These are phyloP conservation scores for Babyrousa celebensis DNA, from an alignment of 2,797 vertebrate species.

Conservation along the genomic window DNA sequence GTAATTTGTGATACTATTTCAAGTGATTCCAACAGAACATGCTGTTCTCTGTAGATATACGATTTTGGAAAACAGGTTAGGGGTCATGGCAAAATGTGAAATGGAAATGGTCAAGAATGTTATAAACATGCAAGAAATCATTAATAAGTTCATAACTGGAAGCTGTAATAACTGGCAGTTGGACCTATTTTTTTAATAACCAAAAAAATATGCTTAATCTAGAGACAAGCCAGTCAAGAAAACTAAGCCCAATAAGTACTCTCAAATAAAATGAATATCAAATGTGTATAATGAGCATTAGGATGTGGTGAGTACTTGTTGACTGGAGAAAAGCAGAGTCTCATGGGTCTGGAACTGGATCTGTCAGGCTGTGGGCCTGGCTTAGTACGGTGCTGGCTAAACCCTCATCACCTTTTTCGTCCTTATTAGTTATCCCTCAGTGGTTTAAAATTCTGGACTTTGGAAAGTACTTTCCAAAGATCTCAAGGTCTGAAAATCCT, in stretches of 20 bases:
- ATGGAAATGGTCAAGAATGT: conserved; percentile 79
- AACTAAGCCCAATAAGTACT: conserved; percentile 34
- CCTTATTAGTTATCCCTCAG: conserved; percentile 60
- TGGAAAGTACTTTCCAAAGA: conserved; percentile 67
- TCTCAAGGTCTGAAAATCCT: conserved; percentile 71
- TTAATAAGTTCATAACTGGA: conserved; percentile 74
- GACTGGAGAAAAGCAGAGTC: background rate
- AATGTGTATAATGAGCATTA: conserved; percentile 21
- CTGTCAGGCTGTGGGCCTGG: background rate
- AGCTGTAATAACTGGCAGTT: conserved; percentile 59
- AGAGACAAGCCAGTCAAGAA: conserved; percentile 29
- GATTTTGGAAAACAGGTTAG: conserved; percentile 76
- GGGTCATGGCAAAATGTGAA: conserved; percentile 79
- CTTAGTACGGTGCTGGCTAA: conserved; percentile 47
- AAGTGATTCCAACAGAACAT: conserved; percentile 66
- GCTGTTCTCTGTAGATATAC: conserved; percentile 75
- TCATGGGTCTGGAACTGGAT: conserved; percentile 16
- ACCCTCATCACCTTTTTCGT: background rate
- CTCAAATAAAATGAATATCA: conserved; percentile 58
- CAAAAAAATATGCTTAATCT: background rate
- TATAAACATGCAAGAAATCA: conserved; percentile 68
- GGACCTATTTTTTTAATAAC: conserved; percentile 18
- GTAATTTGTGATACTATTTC: conserved; percentile 81
- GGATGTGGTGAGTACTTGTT: conserved; percentile 14
- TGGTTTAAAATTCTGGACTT: conserved; percentile 65